Percentiles rank a stretch among this genome's conserved stretches.
These are phyloP conservation scores for Pomacea canaliculata DNA, from an alignment of 2,888 invertebrate species.

Conservation along the genomic window DNA sequence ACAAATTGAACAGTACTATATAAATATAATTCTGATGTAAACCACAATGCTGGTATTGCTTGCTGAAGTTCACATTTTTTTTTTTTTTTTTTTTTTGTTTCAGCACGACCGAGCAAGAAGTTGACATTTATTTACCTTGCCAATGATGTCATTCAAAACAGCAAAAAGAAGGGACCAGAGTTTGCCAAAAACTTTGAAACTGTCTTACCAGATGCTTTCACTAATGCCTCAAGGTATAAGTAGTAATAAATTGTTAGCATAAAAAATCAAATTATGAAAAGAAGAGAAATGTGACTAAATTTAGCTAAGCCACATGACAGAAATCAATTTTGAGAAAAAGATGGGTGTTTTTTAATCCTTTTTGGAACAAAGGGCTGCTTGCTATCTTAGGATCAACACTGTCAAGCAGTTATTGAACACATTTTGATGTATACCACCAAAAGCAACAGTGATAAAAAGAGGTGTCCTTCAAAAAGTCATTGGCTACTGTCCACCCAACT, in stretches of 20 bases:
- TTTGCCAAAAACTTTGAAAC: slow-evolving; percentile 84
- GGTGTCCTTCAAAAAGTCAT: too few relatives aligned
- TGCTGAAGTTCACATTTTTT: neutral
- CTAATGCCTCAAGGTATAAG: slow-evolving; percentile 79
- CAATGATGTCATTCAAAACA: slow-evolving; percentile 99
- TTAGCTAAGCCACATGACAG: too few relatives aligned
- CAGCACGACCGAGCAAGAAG: slow-evolving; percentile 87
- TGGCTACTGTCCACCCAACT: too few relatives aligned
- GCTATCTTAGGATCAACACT: too few relatives aligned
- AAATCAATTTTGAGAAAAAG: neutral
- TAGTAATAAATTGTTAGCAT: neutral
- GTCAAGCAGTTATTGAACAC: too few relatives aligned
- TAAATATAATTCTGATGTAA: too few relatives aligned
- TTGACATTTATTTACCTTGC: slow-evolving; percentile 97
- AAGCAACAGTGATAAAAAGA: too few relatives aligned
- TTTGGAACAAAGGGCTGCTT: neutral
- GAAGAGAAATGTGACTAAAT: too few relatives aligned
- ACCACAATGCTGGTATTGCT: too few relatives aligned
- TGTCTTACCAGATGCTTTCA: slow-evolving; percentile 85
- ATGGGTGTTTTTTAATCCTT: neutral
- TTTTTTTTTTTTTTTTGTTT: slow-evolving; percentile 43
- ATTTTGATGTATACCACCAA: too few relatives aligned
- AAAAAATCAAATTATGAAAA: too few relatives aligned
- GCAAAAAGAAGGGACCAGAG: slow-evolving; percentile 97
- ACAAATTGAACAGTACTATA: too few relatives aligned